Evolutionary conservation across 2,113 vertebrate species (phyloP).

Genomic region (Epinephelus lanceolatus): DNA sequence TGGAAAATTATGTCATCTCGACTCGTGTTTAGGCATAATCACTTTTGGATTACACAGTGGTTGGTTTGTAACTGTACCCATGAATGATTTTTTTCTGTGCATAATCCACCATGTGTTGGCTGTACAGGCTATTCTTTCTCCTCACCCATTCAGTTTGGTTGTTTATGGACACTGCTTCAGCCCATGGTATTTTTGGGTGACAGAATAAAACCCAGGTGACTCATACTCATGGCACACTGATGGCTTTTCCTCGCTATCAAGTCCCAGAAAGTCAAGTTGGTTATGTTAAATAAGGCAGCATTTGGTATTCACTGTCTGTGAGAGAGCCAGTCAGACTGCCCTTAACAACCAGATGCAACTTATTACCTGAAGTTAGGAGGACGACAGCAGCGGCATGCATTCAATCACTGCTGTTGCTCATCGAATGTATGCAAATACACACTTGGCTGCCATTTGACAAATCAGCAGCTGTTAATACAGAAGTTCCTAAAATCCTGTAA

Average conservation of each 20-base stretch:
- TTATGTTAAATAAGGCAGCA: conserved; percentile 12
- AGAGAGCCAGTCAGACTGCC: neutral
- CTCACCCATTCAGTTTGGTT: conserved; percentile 5
- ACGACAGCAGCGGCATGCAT: neutral
- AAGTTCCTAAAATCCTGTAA: neutral
- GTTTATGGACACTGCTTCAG: conserved; percentile 4
- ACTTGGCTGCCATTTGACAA: neutral
- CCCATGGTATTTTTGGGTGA: conserved; percentile 25
- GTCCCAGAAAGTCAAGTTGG: neutral
- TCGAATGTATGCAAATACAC: neutral
- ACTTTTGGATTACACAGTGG: neutral
- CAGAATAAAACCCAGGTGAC: conserved; percentile 21
- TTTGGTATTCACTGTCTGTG: conserved; percentile 11
- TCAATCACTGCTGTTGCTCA: neutral
- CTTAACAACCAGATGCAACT: neutral
- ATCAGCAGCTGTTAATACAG: neutral
- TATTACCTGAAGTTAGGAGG: neutral
- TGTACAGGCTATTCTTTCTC: neutral
- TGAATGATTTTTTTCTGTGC: conserved; percentile 5
- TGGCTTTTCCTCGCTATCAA: neutral
- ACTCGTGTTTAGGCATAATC: neutral
- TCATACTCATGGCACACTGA: conserved; percentile 8
- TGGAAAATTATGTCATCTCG: neutral
- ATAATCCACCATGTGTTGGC: neutral
- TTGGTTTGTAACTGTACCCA: neutral